Base-by-base conservation (phyloP, 2,113 vertebrate genomes). In the Callopanchax toddi region DNA sequence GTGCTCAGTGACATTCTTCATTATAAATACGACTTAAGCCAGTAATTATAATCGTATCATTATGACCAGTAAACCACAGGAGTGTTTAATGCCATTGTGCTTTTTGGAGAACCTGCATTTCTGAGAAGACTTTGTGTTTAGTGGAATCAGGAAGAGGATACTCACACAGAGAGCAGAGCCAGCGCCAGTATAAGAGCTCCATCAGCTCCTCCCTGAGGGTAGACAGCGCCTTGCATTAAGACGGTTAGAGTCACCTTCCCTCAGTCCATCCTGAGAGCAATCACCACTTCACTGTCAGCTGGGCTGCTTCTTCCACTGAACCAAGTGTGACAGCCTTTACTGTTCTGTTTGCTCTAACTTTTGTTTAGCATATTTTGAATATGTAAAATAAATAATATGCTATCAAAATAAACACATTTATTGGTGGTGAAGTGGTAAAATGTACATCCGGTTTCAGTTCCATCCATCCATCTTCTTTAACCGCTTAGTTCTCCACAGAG, bases 191-290 rank as follows among this genome's bases (percentile, higher is more conserved):
- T 60, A 76, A 84, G 74, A 76, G 79, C 82, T 86, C 83, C 80
- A 76, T 83, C 86, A 78, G 58, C 49, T 70, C 46, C 46, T 74
- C 83, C 86, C 83, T 26, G 53, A 76, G 77, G 86, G 59, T 21
- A 50, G 60, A 76, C 70, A 50, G 55, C 59, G 68, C 55, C 75
- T 77, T 60, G 77, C 81, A 86, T 86, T 83, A 80, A 72, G 78
- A 67, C 67, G 76, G 71, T 59, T 70, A 81, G 85, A 86, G 84
- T 89, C 85, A 89, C 86, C 87, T 91, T 84, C 79, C 82, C 86
- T 58, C 29, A 56, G 69, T 85, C 80, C 67, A 71, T 60, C 71
- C 83, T 85, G 22, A 78, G 70, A 85, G 82, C 87, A 46, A 73
- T 60, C 73, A 42, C 75, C 66, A 56, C 73, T 81, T 82, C 63